phyloP scores from a whole-genome alignment of 2,797 vertebrate species.

The Eospalax fontanierii region DNA sequence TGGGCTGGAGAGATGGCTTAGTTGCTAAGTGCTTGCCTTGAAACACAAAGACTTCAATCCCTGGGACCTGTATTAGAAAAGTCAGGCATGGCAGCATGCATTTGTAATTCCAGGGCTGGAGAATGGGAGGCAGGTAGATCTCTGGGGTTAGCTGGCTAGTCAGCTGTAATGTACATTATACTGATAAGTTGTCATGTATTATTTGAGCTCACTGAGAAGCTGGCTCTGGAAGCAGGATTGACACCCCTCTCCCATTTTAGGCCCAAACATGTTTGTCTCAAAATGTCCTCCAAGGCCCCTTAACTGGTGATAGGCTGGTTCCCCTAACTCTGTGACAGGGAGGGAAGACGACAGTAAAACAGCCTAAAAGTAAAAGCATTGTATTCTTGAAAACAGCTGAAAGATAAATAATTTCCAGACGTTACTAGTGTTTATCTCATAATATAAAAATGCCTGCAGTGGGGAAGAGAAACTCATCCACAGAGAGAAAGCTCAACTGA shows the following conservation, averaged over 20 bases:
- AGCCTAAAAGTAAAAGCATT: background rate
- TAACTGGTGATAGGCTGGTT: background rate
- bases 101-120: background rate
- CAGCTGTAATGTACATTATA: background rate
- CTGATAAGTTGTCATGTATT: background rate
- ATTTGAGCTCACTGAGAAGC: background rate
- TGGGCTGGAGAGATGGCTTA: background rate
- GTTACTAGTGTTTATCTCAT: background rate
- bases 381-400: background rate
- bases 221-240: background rate
- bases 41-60: background rate
- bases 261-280: background rate
- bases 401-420: background rate
- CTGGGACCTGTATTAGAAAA: background rate
- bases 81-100: background rate
- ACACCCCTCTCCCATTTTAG: background rate
- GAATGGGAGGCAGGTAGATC: background rate
- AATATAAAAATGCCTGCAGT: background rate
- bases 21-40: background rate
- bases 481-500: background rate
- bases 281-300: background rate
- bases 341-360: background rate
- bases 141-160: background rate
- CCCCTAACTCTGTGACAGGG: background rate
- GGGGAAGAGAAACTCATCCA: background rate